Evolutionary conservation across 2,797 vertebrate genomes (phyloP), one percentile per base, ranked within the genome.

Genomic region (Gadopsis marmoratus): DNA sequence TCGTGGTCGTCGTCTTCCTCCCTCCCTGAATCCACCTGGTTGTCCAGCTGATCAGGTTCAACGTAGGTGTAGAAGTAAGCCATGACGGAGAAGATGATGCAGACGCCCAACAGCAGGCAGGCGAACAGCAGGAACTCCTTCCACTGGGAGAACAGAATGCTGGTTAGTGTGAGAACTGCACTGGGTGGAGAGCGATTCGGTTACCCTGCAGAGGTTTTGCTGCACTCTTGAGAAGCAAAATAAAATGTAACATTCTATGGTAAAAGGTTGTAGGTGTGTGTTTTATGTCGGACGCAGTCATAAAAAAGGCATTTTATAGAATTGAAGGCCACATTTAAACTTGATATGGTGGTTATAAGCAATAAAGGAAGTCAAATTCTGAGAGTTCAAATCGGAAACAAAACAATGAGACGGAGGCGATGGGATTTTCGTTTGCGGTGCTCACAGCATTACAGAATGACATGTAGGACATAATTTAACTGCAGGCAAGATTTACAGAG

Each of bases 11-110:
- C 69, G 0, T 89, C 86, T 5, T 89, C 86, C 5, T 84, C 75
- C 58, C 23, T 83, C 1, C 1, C 78, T 3, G 55, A 58, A 0
- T 94, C 84, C 2, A 91, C 81, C 16, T 26, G 23, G 60, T 78
- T 92, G 62, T 89, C 80, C 35, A 95, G 55, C 81, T 96, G 86
- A 2, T 96, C 91, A 2, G 95, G 94, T 81, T 96, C 92, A 7
- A 97, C 89, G 37, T 97, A 97, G 41, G 95, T 94, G 89, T 98
- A 99, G 95, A 97, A 98, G 88, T 94, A 88, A 60, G 96, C 95
- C 97, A 99, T 99, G 94, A 99, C 88, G 90, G 98, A 97, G 94
- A 99, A 99, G 90, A 99, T 94, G 92, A 98, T 29, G 93, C 92
- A 96, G 83, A 99, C 97, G 1, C 87, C 95, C 81, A 99, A 65